These are phyloP conservation scores for Ctenopoma kingsleyae DNA, from an alignment of 2,797 vertebrate genomes.

Conservation along the genomic window DNA sequence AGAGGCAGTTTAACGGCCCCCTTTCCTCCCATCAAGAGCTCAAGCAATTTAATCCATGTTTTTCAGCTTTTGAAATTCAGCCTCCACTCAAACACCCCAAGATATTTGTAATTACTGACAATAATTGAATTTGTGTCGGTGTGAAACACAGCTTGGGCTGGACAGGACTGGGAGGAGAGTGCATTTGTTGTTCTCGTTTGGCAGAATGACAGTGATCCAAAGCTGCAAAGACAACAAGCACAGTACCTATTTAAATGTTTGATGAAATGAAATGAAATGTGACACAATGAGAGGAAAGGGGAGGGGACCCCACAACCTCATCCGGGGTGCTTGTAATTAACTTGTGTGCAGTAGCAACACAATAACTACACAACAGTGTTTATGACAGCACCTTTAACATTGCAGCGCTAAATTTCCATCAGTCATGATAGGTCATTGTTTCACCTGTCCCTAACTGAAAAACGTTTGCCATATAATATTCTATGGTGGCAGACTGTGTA, in stretches of 20 bases:
- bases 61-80: constrained; percentile 84
- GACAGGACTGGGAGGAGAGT: constrained; percentile 61
- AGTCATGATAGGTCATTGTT: constrained; percentile 20
- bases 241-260: constrained; percentile 79
- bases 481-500: constrained; percentile 37
- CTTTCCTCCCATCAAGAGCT: constrained; percentile 86
- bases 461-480: constrained; percentile 48
- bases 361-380: constrained; percentile 72
- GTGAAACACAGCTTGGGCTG: constrained; percentile 64
- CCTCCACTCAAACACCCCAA: constrained; percentile 82
- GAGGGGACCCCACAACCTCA: constrained; percentile 64
- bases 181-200: constrained; percentile 68
- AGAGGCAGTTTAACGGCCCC: constrained; percentile 89
- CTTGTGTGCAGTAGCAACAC: constrained; percentile 61
- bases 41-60: constrained; percentile 87
- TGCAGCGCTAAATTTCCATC: constrained; percentile 27
- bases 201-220: constrained; percentile 82
- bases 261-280: constrained; percentile 79
- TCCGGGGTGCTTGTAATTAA: constrained; percentile 73
- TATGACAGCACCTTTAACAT: constrained; percentile 63
- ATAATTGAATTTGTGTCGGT: constrained; percentile 83
- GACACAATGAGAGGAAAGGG: constrained; percentile 74
- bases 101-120: constrained; percentile 83
- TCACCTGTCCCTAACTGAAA: constrained; percentile 46
- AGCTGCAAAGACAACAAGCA: constrained; percentile 80